Percentiles rank a stretch among this genome's conserved stretches.
phyloP scores from a whole-genome alignment of 2,888 invertebrate genomes.

The Cordilura impudica region DNA sequence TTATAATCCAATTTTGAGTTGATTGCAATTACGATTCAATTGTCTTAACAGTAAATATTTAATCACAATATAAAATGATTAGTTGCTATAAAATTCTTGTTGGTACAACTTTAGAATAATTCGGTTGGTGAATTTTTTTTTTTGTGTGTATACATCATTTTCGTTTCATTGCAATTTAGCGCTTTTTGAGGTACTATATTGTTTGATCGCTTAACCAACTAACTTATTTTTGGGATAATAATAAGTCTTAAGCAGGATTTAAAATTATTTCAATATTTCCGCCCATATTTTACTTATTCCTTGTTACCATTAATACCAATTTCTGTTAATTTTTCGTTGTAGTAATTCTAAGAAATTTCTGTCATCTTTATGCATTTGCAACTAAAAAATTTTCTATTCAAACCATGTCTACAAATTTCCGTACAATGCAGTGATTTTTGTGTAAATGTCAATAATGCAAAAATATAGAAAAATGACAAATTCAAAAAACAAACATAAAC shows the following conservation, averaged over 20 bases:
- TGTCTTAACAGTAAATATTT: too few species aligned
- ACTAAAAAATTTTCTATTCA: slow-evolving; percentile 1
- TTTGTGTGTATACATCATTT: too few species aligned
- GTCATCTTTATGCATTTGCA: background rate
- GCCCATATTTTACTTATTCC: background rate
- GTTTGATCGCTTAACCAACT: too few species aligned
- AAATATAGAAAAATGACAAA: slow-evolving; percentile 38
- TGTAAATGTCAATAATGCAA: slow-evolving; percentile 36
- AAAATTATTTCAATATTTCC: background rate
- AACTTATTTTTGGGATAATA: too few species aligned
- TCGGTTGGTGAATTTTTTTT: too few species aligned
- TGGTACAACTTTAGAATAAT: too few species aligned
- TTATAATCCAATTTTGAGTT: too few species aligned
- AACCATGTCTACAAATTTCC: slow-evolving; percentile 1
- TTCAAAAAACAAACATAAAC: slow-evolving; percentile 42
- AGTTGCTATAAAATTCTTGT: too few species aligned
- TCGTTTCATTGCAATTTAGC: too few species aligned
- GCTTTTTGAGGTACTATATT: too few species aligned
- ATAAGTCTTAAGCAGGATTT: background rate
- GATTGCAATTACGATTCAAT: too few species aligned
- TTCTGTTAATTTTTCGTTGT: background rate
- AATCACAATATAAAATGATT: too few species aligned
- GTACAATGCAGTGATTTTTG: slow-evolving; percentile 13
- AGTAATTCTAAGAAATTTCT: background rate
- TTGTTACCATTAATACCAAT: background rate